Conservation (phyloP, 1,140 invertebrate species). For the Pemphigus obesinymphae region DNA sequence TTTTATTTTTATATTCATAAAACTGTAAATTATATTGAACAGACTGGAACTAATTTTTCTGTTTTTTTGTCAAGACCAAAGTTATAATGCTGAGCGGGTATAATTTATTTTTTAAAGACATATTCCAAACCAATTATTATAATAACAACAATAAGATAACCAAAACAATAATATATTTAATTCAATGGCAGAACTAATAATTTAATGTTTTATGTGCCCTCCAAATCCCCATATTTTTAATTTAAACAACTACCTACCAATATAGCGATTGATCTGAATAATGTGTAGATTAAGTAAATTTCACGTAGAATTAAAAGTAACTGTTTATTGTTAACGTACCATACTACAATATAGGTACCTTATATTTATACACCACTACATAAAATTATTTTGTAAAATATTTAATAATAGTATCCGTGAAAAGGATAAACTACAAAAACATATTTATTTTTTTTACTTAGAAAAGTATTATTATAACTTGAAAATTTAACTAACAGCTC, state of each 20-base stretch:
- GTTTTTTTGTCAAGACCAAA: no score
- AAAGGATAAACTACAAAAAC: not conserved
- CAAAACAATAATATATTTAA: no score
- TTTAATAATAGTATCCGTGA: not conserved
- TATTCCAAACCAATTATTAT: not conserved
- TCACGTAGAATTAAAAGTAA: not conserved
- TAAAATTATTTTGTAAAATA: not conserved
- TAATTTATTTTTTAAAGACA: not conserved
- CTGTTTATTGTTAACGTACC: no score
- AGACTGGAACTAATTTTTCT: not conserved
- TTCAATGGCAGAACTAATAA: constrained; percentile 5
- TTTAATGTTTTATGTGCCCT: not conserved
- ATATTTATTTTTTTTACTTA: no score
- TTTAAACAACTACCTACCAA: not conserved
- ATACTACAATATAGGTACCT: no score
- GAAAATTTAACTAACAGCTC: not conserved
- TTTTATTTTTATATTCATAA: not conserved
- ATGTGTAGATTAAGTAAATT: not conserved
- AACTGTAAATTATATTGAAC: not conserved
- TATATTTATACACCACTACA: not conserved
- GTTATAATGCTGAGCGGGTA: not conserved
- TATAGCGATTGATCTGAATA: not conserved
- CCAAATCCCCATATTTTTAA: not conserved
- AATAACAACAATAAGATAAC: no score
- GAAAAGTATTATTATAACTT: no score